phyloP scores from a whole-genome alignment of 2,888 invertebrate species.

The Chaetogeoica ovagalla region DNA sequence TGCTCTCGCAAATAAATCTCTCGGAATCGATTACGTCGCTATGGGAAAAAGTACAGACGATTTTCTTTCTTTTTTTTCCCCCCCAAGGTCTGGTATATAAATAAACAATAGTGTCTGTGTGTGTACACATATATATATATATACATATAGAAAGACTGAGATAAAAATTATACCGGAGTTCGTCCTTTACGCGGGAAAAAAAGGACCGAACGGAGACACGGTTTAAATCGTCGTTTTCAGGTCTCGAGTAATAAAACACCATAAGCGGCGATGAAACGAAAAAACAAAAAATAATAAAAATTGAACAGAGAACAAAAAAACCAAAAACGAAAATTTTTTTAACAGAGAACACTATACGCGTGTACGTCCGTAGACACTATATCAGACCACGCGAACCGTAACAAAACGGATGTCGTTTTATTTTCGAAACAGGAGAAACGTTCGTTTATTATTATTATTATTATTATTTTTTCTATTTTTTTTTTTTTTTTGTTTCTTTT shows the following conservation, averaged over 20 bases:
- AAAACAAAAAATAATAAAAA: slow-evolving; percentile 36
- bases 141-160: not conserved
- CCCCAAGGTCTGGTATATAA: slow-evolving; percentile 15
- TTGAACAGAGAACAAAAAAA: slow-evolving; percentile 1
- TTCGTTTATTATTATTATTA: too few species aligned
- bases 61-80: not conserved
- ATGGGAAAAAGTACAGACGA: slow-evolving; percentile 23
- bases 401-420: slow-evolving; percentile 53
- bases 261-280: slow-evolving; percentile 35
- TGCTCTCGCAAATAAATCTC: slow-evolving; percentile 36
- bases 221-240: slow-evolving; percentile 44
- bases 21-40: slow-evolving; percentile 37
- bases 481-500: too few species aligned
- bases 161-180: slow-evolving; percentile 38
- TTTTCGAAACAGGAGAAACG: slow-evolving; percentile 50
- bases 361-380: too few species aligned
- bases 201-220: not conserved
- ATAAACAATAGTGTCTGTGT: slow-evolving; percentile 28
- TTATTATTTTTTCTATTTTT: too few species aligned
- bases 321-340: too few species aligned
- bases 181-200: slow-evolving; percentile 24
- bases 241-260: slow-evolving; percentile 25
- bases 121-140: too few species aligned
- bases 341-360: too few species aligned
- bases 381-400: slow-evolving; percentile 46